Evolutionary conservation across 2,888 invertebrate genomes (phyloP), one percentile per base, ranked within the genome.

Genomic region (Lasioglossum villosulum): DNA sequence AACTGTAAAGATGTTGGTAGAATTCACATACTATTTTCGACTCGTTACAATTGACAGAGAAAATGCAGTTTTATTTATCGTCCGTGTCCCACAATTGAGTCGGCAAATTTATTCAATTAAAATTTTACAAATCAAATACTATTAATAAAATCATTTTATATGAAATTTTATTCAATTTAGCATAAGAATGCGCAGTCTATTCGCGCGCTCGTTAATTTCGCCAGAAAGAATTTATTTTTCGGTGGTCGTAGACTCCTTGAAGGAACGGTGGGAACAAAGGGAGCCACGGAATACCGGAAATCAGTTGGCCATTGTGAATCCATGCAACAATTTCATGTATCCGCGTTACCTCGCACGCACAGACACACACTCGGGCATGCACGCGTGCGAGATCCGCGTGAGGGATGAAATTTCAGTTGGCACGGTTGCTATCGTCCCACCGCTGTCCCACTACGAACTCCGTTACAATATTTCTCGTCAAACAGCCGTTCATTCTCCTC

Each of bases 391-490:
- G 42, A 72, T 59, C 72, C 63, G 73, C 48, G 30, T 30, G 80
- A 39, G 70, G 85, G 85, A 91, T 87, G 88, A 90, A 91, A 90
- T 91, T 91, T 91, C 88, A 89, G 89, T 90, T 89, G 86, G 77
- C 83, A 84, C 78, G 71, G 75, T 81, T 68, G 83, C 84, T 78
- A 86, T 89, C 89, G 83, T 59, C 66, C 86, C 86, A 75, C 72
- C 79, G 81, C 78, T 82, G 85, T 89, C 81, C 85, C 82, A 73
- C 81, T 80, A 71, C 63, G 78, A 86, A 83, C 80, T 80, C 82
- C 85, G 89, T 89, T 88, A 84, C 80, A 84, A 82, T 86, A 90
- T 89, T 85, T 88, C 82, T 75, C 86, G 79, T 76, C 86, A 78
- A 88, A 71, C 89, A 75, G 78, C 59, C 76, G 84, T 77, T 70